These are phyloP conservation scores for Amitus sp. DNA, from an alignment of 2,888 invertebrate genomes.

Conservation along the genomic window DNA sequence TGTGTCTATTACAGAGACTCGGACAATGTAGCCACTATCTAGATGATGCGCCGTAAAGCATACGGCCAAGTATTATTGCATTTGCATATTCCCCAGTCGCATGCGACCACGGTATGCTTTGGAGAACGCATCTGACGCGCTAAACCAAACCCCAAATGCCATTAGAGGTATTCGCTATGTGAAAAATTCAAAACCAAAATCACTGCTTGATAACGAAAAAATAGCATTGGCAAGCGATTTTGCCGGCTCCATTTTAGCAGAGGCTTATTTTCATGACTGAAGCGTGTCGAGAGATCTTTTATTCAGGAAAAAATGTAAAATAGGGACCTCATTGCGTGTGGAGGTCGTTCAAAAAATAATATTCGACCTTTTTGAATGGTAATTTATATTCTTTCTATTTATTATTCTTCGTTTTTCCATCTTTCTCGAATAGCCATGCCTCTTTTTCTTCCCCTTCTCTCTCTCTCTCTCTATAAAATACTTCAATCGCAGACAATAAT, in stretches of 20 bases:
- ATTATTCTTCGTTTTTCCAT: neutral
- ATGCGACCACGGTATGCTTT: neutral
- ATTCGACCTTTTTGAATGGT: neutral
- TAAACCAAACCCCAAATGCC: neutral
- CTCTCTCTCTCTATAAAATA: neutral
- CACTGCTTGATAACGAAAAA: too few relatives aligned
- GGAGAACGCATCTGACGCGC: neutral
- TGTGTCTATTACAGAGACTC: conserved; percentile 2
- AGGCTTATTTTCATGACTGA: too few relatives aligned
- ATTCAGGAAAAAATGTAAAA: too few relatives aligned
- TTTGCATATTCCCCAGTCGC: conserved; percentile 1
- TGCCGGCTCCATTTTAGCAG: too few relatives aligned
- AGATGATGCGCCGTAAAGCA: neutral
- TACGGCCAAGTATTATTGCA: neutral
- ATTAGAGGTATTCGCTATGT: neutral
- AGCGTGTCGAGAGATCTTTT: too few relatives aligned
- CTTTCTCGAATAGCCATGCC: neutral
- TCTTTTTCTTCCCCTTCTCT: conserved; percentile 5
- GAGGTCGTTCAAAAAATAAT: too few relatives aligned
- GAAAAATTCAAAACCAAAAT: too few relatives aligned
- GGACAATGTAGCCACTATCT: conserved; percentile 6
- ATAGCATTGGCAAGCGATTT: too few relatives aligned
- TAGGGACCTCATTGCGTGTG: too few relatives aligned
- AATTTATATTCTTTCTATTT: neutral
- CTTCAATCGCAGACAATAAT: conserved; percentile 8